Percentiles rank a stretch among this genome's conserved stretches.
Evolutionary conservation across 2,888 invertebrate genomes (phyloP).

Genomic region (Andrena camellia): DNA sequence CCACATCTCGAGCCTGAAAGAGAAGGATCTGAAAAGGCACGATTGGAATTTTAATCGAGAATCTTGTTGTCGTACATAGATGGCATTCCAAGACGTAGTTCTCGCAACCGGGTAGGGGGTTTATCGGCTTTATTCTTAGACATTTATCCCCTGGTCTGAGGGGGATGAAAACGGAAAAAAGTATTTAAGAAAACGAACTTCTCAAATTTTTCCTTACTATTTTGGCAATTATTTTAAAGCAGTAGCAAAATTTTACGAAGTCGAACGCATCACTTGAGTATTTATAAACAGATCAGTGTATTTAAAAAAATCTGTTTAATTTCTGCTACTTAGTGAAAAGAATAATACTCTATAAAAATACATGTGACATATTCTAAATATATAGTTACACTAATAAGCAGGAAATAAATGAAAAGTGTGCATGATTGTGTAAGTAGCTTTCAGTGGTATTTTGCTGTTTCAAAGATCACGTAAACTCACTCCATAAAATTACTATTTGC

Average conservation of each 20-base stretch:
- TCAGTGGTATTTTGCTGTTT: not conserved
- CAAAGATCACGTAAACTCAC: not conserved
- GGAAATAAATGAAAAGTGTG: too few relatives aligned
- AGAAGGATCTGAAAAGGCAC: constrained; percentile 63
- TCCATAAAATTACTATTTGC: constrained; percentile 5
- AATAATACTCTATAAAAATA: too few relatives aligned
- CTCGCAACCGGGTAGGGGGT: constrained; percentile 53
- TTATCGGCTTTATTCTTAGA: constrained; percentile 55
- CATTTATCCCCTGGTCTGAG: constrained; percentile 23
- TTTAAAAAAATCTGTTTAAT: too few relatives aligned
- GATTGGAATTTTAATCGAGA: constrained; percentile 73
- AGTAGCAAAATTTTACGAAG: not conserved
- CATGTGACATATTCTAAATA: too few relatives aligned
- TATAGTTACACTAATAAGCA: too few relatives aligned
- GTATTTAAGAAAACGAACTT: constrained; percentile 1
- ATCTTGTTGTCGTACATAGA: constrained; percentile 67
- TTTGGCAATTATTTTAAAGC: not conserved
- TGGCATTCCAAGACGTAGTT: constrained; percentile 64
- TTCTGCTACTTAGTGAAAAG: too few relatives aligned
- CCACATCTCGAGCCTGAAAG: constrained; percentile 23
- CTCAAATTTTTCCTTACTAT: not conserved
- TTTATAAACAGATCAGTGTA: too few relatives aligned
- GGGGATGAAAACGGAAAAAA: not conserved
- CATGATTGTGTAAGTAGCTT: too few relatives aligned
- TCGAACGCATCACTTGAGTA: too few relatives aligned